These are phyloP conservation scores for Myotis davidii DNA, from an alignment of 2,113 vertebrate species.

Conservation along the genomic window DNA sequence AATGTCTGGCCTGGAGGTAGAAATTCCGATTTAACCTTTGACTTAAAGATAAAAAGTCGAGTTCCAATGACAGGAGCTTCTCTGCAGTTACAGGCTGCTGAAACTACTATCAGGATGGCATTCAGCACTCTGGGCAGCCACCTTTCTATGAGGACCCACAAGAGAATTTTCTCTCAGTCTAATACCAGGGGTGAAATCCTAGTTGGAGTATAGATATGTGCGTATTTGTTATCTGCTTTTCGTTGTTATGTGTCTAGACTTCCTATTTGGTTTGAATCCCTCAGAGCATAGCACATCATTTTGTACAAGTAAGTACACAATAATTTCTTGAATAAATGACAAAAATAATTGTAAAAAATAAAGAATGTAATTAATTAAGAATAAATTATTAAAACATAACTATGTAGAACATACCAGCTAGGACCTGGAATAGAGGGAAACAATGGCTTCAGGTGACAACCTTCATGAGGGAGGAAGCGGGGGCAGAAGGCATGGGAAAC, in stretches of 20 bases:
- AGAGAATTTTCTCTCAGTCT: not conserved
- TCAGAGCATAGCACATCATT: not conserved
- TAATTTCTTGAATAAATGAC: not conserved
- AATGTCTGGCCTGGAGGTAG: not conserved
- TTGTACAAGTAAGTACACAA: no score
- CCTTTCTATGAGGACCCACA: not conserved
- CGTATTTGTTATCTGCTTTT: rapidly evolving
- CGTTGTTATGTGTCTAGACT: not conserved
- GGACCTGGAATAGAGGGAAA: not conserved
- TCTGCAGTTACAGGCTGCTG: no score
- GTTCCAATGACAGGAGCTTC: not conserved
- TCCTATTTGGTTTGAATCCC: not conserved
- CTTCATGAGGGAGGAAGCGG: not conserved
- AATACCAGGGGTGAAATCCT: not conserved
- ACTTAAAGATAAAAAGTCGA: not conserved
- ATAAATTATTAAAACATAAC: not conserved
- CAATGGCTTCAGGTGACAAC: not conserved
- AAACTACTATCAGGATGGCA: not conserved
- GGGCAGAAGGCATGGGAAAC: not conserved
- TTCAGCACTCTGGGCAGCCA: not conserved
- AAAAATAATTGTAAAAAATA: not conserved
- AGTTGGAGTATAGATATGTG: rapidly evolving
- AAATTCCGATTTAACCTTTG: not conserved
- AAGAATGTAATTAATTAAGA: not conserved
- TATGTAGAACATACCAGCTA: not conserved